Conservation (phyloP, 1,140 invertebrate species). For the Diachasmimorpha longicaudata region DNA sequence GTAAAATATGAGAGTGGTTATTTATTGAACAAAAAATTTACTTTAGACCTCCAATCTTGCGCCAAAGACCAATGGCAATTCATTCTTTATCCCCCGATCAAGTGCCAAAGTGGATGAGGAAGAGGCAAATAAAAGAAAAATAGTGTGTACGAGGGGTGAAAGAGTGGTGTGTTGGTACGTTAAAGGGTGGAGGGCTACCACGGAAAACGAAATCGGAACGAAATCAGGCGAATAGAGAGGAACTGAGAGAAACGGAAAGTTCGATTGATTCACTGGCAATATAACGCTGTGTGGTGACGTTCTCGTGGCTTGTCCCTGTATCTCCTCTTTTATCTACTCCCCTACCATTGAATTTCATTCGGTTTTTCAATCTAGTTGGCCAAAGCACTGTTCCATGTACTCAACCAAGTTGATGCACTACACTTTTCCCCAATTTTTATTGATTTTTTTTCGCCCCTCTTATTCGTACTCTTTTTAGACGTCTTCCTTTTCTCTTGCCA, state of each 20-base stretch:
- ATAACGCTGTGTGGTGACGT: constrained; percentile 15
- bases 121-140: background rate
- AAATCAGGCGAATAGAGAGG: constrained; percentile 14
- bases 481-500: background rate
- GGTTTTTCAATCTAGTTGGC: constrained; percentile 14
- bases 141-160: background rate
- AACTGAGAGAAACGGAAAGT: constrained; percentile 2
- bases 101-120: background rate
- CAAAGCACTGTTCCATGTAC: constrained; percentile 13
- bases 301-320: constrained; percentile 5
- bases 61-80: constrained; percentile 18
- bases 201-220: constrained; percentile 21
- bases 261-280: constrained; percentile 20
- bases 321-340: background rate
- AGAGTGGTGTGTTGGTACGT: background rate
- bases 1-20: background rate
- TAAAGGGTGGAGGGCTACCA: background rate
- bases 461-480: background rate
- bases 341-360: constrained; percentile 12
- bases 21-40: background rate
- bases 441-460: background rate
- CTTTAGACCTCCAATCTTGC: constrained; percentile 13
- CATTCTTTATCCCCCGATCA: constrained; percentile 18
- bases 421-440: background rate
- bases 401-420: background rate